Evolutionary conservation across 1,140 invertebrate genomes (phyloP).

Genomic region (Drosophila bocqueti): DNA sequence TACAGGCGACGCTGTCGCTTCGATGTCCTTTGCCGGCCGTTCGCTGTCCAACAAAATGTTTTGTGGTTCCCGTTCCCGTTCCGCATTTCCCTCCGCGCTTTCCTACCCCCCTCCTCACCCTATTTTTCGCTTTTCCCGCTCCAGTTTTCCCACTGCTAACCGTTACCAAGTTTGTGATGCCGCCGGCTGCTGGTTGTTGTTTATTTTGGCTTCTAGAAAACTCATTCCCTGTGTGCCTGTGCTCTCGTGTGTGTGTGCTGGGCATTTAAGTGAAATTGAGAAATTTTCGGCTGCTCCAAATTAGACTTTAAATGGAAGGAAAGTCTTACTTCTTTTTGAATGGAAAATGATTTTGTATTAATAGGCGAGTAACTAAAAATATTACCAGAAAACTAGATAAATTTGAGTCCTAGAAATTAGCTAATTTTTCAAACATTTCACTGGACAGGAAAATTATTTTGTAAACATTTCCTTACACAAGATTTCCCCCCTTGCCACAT

Average conservation of each 20-base stretch:
- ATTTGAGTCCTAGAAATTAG: neutral
- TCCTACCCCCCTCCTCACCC: neutral
- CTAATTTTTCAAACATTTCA: neutral
- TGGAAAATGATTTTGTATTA: too few relatives aligned
- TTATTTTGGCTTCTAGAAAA: constrained; percentile 73
- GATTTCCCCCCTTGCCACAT: neutral
- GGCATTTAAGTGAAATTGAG: constrained; percentile 54
- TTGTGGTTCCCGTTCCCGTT: constrained; percentile 77
- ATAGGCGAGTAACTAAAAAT: neutral
- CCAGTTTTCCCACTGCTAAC: constrained; percentile 14
- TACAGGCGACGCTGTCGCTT: constrained; percentile 59
- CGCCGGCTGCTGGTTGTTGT: constrained; percentile 67
- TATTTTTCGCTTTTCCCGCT: constrained; percentile 1
- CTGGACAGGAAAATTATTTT: neutral
- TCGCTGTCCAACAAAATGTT: constrained; percentile 83
- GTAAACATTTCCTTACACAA: neutral
- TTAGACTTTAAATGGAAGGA: constrained; percentile 16
- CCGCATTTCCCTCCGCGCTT: constrained; percentile 8
- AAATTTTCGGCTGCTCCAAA: constrained; percentile 12
- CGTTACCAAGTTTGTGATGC: constrained; percentile 65
- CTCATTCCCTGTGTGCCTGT: constrained; percentile 29
- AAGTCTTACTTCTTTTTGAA: too few relatives aligned
- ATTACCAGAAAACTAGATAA: neutral
- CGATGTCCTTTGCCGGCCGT: constrained; percentile 75
- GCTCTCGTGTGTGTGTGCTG: neutral